Evolutionary conservation across 2,797 vertebrate genomes (phyloP), one percentile per base, ranked within the genome.

Genomic region (Parauchenoglanis ngamensis): DNA sequence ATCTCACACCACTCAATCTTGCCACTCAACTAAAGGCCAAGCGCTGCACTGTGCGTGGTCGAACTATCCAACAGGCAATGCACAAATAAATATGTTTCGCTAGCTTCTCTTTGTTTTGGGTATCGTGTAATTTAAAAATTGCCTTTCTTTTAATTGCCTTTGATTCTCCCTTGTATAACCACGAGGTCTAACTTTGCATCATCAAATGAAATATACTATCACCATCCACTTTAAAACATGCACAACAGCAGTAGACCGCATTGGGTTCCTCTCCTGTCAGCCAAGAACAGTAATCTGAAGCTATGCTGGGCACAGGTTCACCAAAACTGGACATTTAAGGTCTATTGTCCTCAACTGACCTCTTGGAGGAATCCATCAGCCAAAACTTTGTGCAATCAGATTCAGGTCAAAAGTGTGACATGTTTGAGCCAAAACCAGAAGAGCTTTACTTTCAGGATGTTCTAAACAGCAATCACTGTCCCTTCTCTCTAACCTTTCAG

Each of bases 401-500:
- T 23, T 61, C n/a, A 54, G 73, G 70, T 89, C 52, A 89, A 75
- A 80, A 35, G 54, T 83, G 49, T 80, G 63, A 81, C 78, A 82
- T 70, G 52, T 85, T 19, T 70, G 35, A 86, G 57, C 54, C 17
- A 44, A 84, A 77, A 44, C 57, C 84, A 84, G 49, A 59, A 63
- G 25, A 81, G 84, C 76, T 54, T 84, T 21, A 70, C 72, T 40
- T 85, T 70, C 21, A n/a, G 5, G 52, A 68, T 76, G 68, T 76
- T 61, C 72, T 83, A 67, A 40, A 85, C 83, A 77, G 70, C 78
- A 83, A 70, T 89, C 79, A 70, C 11, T 73, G 35, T 11, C 49
- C n/a, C 35, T 80, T 83, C 57, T 85, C 44, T 86, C 75, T 89
- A 88, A 91, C 40, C 86, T 87, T 61, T 87, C 76, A n/a, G 73